These are phyloP conservation scores for Eospalax fontanierii DNA, from an alignment of 2,797 vertebrate species.

Conservation along the genomic window DNA sequence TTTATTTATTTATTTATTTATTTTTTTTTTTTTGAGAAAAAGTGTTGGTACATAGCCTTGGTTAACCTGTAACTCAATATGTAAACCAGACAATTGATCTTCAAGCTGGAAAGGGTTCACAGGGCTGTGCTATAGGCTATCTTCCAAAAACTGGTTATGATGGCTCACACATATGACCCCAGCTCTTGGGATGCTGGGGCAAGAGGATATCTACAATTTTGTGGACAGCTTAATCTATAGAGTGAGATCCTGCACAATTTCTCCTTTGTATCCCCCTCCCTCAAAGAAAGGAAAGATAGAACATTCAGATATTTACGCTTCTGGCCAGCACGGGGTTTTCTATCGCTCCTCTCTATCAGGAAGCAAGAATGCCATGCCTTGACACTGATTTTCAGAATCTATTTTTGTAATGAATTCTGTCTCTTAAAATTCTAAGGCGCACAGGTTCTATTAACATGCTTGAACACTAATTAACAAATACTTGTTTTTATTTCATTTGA, in stretches of 20 bases:
- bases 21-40: neutral
- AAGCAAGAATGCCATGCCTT: conserved; percentile 66
- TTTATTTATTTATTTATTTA: neutral
- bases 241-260: neutral
- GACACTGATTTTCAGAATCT: conserved; percentile 70
- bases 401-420: conserved; percentile 85
- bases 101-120: no score
- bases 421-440: conserved; percentile 80
- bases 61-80: neutral
- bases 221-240: neutral
- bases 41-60: no score
- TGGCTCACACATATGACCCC: neutral
- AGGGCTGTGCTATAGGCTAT: neutral
- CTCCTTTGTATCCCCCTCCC: no score
- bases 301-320: neutral
- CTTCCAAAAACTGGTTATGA: neutral
- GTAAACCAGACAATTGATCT: neutral
- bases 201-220: neutral
- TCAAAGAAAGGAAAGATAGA: neutral
- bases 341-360: neutral
- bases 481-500: conserved; percentile 86
- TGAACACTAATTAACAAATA: conserved; percentile 85
- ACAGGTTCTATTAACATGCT: conserved; percentile 81
- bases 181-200: neutral
- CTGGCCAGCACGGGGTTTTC: neutral